Conservation (phyloP, 2,113 vertebrate genomes). For the Callospermophilus lateralis region DNA sequence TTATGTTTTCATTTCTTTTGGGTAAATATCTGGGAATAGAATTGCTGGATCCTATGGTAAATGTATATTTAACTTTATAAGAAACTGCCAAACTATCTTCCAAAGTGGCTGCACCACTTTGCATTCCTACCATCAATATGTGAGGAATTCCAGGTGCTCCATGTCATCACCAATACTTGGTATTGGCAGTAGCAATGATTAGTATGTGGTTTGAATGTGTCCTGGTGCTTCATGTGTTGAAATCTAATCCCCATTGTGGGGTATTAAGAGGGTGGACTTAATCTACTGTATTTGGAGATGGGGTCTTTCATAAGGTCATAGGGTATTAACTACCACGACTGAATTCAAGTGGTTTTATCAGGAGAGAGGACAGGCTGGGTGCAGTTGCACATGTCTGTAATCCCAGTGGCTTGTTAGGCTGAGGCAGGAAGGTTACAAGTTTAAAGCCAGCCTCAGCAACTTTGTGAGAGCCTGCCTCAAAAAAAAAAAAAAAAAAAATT, state of each 20-base stretch:
- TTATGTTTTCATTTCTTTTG: neutral
- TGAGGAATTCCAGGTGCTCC: neutral
- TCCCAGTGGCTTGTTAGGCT: no score
- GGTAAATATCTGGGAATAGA: neutral
- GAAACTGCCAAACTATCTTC: neutral
- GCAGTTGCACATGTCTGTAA: no score
- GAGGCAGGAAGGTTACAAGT: no score
- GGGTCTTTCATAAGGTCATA: neutral
- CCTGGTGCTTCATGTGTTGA: no score
- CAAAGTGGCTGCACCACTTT: neutral
- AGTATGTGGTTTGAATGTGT: neutral
- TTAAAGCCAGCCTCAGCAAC: no score
- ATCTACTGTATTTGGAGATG: neutral
- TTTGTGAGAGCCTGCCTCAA: no score
- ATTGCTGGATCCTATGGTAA: neutral
- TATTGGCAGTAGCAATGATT: neutral
- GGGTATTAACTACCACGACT: neutral
- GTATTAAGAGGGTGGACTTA: neutral
- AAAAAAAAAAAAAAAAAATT: no score
- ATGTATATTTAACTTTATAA: neutral
- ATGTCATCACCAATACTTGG: neutral
- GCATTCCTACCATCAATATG: neutral
- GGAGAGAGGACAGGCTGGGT: no score
- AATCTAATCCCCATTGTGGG: neutral
- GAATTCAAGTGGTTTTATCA: neutral